A percentile compares a stretch with the other conserved stretches of the same genome.
These are phyloP conservation scores for Nezara viridula DNA, from an alignment of 2,888 invertebrate species.

Conservation along the genomic window DNA sequence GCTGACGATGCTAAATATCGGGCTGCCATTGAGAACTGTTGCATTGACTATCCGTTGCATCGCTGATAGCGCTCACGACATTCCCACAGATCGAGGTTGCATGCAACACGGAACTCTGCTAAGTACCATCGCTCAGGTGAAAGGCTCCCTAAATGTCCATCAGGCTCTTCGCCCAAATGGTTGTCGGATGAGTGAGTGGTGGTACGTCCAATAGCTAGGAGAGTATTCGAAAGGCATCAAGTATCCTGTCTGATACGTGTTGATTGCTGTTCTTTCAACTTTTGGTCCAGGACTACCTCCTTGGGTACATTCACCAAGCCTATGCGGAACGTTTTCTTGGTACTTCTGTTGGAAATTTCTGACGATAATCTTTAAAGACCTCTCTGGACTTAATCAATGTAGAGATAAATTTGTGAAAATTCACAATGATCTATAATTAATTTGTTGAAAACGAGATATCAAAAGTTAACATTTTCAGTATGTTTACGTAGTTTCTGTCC, in stretches of 20 bases:
- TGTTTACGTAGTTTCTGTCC: too few species aligned
- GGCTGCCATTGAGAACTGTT: slow-evolving; percentile 18
- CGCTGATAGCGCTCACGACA: slow-evolving; percentile 19
- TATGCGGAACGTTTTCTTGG: too few species aligned
- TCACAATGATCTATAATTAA: too few species aligned
- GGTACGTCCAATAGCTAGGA: background rate
- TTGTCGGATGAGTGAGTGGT: background rate
- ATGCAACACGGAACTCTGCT: slow-evolving; percentile 13
- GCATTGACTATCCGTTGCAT: slow-evolving; percentile 11
- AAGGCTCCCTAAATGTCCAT: background rate
- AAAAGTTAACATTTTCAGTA: too few species aligned
- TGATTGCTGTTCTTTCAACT: too few species aligned
- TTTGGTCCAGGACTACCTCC: background rate
- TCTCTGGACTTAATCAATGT: too few species aligned
- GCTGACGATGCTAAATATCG: slow-evolving; percentile 16
- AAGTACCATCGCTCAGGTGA: slow-evolving; percentile 6
- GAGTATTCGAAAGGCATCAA: background rate
- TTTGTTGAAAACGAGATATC: too few species aligned
- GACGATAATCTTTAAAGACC: too few species aligned
- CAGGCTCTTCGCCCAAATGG: background rate
- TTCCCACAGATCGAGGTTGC: slow-evolving; percentile 16
- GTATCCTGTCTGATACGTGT: too few species aligned
- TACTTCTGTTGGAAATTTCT: too few species aligned
- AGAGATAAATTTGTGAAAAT: too few species aligned
- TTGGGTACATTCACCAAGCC: too few species aligned